phyloP scores from a whole-genome alignment of 2,797 vertebrate genomes.

The Falco novaeseelandiae region DNA sequence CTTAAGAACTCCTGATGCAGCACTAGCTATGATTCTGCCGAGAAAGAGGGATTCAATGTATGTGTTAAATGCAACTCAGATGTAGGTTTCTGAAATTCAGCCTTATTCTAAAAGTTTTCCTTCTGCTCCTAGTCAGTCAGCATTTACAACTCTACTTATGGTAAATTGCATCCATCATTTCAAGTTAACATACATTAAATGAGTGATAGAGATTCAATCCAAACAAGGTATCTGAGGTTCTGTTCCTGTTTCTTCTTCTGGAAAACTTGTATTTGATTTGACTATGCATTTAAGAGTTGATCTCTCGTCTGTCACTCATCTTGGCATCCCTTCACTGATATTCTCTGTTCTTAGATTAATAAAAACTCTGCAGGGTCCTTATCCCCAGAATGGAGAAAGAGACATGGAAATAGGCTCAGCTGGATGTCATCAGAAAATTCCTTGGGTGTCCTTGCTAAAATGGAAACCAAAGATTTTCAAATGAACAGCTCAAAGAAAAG shows the following conservation, averaged over 20 bases:
- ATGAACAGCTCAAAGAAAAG: not conserved
- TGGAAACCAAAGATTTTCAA: not conserved
- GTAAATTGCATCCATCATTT: not conserved
- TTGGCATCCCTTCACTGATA: conserved; percentile 6
- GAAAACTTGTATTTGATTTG: conserved; percentile 19
- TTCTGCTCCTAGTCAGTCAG: not conserved
- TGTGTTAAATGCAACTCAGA: not conserved
- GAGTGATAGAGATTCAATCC: not conserved
- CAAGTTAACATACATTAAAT: not conserved
- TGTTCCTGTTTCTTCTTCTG: not conserved
- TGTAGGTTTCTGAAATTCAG: not conserved
- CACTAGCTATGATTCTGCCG: not conserved
- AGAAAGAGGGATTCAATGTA: not conserved
- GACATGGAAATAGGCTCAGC: not conserved
- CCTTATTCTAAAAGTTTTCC: not conserved
- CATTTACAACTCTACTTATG: not conserved
- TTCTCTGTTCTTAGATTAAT: not conserved
- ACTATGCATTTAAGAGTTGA: conserved; percentile 7
- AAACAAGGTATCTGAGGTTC: not conserved
- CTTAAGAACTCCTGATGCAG: not conserved
- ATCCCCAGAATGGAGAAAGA: not conserved
- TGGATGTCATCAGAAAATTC: not conserved
- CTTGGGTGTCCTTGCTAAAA: not conserved
- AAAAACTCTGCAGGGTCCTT: not conserved
- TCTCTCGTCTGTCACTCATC: not conserved